phyloP scores from a whole-genome alignment of 1,140 invertebrate genomes.

The Reticulitermes speratus region DNA sequence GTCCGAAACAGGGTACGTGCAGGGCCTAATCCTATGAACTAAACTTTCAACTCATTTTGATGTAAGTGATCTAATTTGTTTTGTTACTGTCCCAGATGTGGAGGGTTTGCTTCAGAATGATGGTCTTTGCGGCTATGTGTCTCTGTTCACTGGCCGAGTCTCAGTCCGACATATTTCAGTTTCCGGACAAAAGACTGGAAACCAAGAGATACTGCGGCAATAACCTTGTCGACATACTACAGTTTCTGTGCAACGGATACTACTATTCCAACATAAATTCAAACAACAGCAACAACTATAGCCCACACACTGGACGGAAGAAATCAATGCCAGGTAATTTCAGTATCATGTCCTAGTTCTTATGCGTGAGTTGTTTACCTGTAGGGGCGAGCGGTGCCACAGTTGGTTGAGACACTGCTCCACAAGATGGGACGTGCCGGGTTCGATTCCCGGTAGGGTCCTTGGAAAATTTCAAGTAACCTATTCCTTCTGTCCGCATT shows the following conservation, averaged over 20 bases:
- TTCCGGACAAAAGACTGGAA: neutral
- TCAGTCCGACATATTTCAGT: neutral
- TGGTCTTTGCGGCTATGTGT: neutral
- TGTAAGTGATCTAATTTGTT: no score
- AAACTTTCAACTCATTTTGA: no score
- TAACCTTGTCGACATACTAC: slow-evolving; percentile 27
- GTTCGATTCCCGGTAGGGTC: no score
- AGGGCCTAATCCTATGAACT: no score
- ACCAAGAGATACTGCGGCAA: slow-evolving; percentile 23
- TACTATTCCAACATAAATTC: slow-evolving; percentile 20
- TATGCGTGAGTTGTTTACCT: no score
- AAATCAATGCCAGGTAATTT: neutral
- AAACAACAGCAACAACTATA: neutral
- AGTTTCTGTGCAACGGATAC: slow-evolving; percentile 24
- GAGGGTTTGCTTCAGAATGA: slow-evolving; percentile 17
- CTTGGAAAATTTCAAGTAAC: no score
- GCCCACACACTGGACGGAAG: neutral
- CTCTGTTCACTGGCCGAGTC: neutral
- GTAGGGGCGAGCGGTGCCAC: no score
- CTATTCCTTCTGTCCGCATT: no score
- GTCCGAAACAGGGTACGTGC: no score
- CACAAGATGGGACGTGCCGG: no score
- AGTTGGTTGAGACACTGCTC: no score
- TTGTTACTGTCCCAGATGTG: slow-evolving; percentile 19
- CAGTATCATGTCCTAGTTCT: no score